A percentile compares a stretch with the other conserved stretches of the same genome.
Evolutionary conservation across 2,113 vertebrate species (phyloP).

Genomic region (Capreolus pygargus): DNA sequence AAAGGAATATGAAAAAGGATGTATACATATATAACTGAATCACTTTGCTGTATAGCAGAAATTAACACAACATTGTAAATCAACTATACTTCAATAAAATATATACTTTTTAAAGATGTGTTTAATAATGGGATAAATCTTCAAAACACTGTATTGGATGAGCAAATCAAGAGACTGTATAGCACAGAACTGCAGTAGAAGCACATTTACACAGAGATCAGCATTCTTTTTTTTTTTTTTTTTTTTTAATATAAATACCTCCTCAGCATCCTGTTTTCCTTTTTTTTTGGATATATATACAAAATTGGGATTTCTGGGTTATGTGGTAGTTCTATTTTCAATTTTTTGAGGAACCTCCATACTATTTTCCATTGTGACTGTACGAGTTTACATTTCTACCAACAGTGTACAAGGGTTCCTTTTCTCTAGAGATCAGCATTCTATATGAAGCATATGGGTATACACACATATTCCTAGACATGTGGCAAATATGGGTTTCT

Average conservation of each 20-base stretch:
- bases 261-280: not conserved
- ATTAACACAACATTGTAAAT: not conserved
- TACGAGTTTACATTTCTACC: not conserved
- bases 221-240: too few relatives aligned
- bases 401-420: not conserved
- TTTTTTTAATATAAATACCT: not conserved
- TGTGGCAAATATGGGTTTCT: fast-evolving
- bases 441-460: fast-evolving
- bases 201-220: too few relatives aligned
- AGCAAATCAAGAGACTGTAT: not conserved
- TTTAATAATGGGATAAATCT: not conserved
- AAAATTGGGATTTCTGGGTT: not conserved
- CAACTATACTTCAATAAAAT: not conserved
- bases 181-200: not conserved
- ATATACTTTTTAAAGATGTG: not conserved
- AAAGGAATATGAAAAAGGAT: not conserved
- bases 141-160: not conserved
- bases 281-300: not conserved
- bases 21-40: not conserved
- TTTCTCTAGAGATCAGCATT: not conserved
- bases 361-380: not conserved
- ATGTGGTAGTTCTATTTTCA: not conserved
- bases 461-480: not conserved
- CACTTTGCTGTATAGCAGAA: not conserved
- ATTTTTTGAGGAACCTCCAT: not conserved